Evolutionary conservation across 2,888 invertebrate genomes (phyloP).

Genomic region (Abrostola triplasia): DNA sequence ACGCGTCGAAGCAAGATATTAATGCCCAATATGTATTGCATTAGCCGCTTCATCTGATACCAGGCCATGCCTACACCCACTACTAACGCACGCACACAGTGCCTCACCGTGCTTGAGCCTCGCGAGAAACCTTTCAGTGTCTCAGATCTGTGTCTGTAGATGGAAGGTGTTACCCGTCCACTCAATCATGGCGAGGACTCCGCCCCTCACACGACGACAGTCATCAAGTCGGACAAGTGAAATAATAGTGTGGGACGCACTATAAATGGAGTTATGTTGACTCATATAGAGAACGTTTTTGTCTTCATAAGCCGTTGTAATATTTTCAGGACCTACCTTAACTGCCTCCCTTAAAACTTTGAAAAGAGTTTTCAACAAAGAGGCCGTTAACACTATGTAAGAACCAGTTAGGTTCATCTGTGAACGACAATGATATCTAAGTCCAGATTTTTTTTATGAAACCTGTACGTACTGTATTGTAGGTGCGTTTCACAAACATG

Average conservation of each 20-base stretch:
- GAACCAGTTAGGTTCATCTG: too few relatives aligned
- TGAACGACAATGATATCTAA: too few relatives aligned
- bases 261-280: conserved; percentile 26
- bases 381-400: too few relatives aligned
- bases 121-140: not conserved
- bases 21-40: conserved; percentile 55
- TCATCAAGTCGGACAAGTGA: conserved; percentile 33
- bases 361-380: too few relatives aligned
- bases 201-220: conserved; percentile 45
- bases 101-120: conserved; percentile 8
- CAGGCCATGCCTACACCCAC: conserved; percentile 1
- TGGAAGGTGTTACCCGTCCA: conserved; percentile 25
- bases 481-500: too few relatives aligned
- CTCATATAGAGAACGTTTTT: conserved; percentile 23
- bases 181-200: conserved; percentile 32
- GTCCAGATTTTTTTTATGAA: too few relatives aligned
- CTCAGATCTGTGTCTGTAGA: conserved; percentile 23
- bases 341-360: too few relatives aligned
- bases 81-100: conserved; percentile 18
- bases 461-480: too few relatives aligned
- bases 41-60: conserved; percentile 50
- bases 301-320: conserved; percentile 14
- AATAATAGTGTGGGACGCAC: conserved; percentile 40
- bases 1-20: conserved; percentile 45
- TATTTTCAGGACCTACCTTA: not conserved